Evolutionary conservation across 2,888 invertebrate genomes (phyloP).

Genomic region (Stomorhina lunata): DNA sequence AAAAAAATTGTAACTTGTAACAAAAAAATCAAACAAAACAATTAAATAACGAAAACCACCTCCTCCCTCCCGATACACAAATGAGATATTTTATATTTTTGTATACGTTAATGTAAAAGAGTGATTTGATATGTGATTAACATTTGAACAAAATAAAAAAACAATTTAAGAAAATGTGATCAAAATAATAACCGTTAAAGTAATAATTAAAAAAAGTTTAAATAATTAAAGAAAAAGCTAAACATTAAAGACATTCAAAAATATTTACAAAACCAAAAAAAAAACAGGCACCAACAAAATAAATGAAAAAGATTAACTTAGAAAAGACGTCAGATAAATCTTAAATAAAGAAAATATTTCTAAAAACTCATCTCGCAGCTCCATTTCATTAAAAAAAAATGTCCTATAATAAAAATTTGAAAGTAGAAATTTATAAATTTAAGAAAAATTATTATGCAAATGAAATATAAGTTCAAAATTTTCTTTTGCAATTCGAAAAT

Average conservation of each 20-base stretch:
- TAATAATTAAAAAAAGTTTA: neutral
- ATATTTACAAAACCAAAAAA: neutral
- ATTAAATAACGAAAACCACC: conserved; percentile 46
- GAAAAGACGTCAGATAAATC: neutral
- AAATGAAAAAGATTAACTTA: neutral
- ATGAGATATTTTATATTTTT: conserved; percentile 56
- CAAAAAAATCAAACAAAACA: neutral
- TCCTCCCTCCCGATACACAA: conserved; percentile 29
- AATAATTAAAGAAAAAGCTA: neutral
- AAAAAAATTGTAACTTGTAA: neutral
- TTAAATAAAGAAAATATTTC: neutral
- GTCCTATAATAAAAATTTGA: neutral
- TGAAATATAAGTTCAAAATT: neutral
- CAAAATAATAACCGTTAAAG: conserved; percentile 43
- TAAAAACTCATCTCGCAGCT: conserved; percentile 1
- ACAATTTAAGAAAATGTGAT: conserved; percentile 41
- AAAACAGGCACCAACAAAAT: neutral
- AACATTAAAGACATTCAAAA: conserved; percentile 30
- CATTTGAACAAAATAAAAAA: conserved; percentile 48
- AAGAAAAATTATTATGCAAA: neutral
- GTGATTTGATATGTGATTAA: conserved; percentile 61
- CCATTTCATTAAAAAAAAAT: conserved; percentile 6
- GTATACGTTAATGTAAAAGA: conserved; percentile 54
- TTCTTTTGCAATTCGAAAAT: neutral
- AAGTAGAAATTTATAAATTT: neutral